These are phyloP conservation scores for Lasiurus cinereus DNA, from an alignment of 2,113 vertebrate genomes.

Conservation along the genomic window DNA sequence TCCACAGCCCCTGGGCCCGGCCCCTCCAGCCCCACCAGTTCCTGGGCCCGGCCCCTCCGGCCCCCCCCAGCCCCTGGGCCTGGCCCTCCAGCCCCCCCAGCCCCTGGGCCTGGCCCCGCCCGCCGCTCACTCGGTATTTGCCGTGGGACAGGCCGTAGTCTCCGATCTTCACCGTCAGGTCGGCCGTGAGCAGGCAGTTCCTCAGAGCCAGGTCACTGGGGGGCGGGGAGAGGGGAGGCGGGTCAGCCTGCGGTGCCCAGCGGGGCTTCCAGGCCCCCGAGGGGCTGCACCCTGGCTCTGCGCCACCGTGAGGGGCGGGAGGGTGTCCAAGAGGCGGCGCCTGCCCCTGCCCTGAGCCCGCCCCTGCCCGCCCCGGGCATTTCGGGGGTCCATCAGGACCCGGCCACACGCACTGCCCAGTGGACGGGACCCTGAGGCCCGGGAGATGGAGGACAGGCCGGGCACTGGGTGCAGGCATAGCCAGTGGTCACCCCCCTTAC, in stretches of 20 bases:
- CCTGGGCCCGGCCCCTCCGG: background rate
- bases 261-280: no score
- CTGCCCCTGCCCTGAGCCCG: accelerated
- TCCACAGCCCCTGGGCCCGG: background rate
- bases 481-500: background rate
- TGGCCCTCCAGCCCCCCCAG: background rate
- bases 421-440: background rate
- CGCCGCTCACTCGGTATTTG: constrained; percentile 94
- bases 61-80: background rate
- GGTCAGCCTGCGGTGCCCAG: background rate
- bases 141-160: constrained; percentile 96
- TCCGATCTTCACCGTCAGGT: constrained; percentile 96
- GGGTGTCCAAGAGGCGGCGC: background rate
- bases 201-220: constrained; percentile 96
- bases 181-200: constrained; percentile 95
- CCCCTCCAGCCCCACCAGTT: no score
- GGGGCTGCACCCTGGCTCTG: background rate
- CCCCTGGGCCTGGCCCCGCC: background rate
- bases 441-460: accelerated
- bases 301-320: no score
- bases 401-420: accelerated
- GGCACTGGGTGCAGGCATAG: no score
- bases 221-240: background rate
- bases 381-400: accelerated
- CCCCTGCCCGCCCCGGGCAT: background rate